These are phyloP conservation scores for Microctenopoma stevenorrisi DNA, from an alignment of 2,797 vertebrate genomes.

Conservation along the genomic window DNA sequence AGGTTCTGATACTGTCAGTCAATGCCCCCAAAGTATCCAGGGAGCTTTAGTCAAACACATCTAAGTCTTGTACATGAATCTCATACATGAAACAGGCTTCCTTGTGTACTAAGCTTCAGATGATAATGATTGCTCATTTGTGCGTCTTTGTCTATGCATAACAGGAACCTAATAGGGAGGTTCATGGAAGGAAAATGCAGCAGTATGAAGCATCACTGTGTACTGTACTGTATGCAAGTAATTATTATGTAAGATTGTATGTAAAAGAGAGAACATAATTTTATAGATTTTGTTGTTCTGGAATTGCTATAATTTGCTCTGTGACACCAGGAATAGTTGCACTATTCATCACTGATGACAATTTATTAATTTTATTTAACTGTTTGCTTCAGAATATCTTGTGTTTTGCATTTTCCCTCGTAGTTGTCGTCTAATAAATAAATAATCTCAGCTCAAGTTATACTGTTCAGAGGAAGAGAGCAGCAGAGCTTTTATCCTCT, in stretches of 20 bases:
- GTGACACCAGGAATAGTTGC: slow-evolving; percentile 1
- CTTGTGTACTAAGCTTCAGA: neutral
- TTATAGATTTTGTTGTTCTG: slow-evolving; percentile 1
- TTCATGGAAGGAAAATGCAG: neutral
- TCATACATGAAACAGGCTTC: neutral
- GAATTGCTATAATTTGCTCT: neutral
- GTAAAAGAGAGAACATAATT: neutral
- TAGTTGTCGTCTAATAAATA: slow-evolving; percentile 6
- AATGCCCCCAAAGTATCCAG: too few relatives aligned
- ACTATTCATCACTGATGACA: neutral
- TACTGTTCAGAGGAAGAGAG: slow-evolving; percentile 23
- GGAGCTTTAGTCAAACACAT: neutral
- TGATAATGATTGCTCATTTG: neutral
- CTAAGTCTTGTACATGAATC: neutral
- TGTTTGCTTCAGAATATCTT: neutral
- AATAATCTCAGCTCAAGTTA: neutral
- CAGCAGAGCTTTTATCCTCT: slow-evolving; percentile 42
- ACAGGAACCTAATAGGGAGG: neutral
- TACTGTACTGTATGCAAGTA: neutral
- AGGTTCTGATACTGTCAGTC: too few relatives aligned
- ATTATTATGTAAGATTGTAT: neutral
- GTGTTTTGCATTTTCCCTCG: neutral
- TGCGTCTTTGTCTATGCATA: neutral
- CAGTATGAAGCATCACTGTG: slow-evolving; percentile 3
- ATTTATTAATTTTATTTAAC: neutral